Percentiles rank a stretch among this genome's conserved stretches.
phyloP scores from a whole-genome alignment of 2,113 vertebrate species.

The Anser brachyrhynchus region DNA sequence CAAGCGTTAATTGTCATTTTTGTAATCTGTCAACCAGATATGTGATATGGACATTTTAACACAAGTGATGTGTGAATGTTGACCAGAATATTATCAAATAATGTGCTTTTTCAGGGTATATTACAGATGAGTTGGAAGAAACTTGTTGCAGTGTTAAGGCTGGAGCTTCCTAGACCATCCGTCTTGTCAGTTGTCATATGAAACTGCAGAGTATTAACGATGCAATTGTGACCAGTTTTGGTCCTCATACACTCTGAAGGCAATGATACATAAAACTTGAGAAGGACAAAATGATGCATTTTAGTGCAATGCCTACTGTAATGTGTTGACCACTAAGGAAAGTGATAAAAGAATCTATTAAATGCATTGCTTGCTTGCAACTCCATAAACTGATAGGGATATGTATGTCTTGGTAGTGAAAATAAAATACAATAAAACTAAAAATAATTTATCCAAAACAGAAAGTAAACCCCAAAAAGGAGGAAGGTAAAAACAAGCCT shows the following conservation, averaged over 20 bases:
- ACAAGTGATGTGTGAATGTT: not conserved
- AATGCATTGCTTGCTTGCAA: not conserved
- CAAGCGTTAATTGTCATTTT: not conserved
- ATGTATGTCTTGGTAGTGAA: not conserved
- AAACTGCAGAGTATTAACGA: not conserved
- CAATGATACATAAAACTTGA: not conserved
- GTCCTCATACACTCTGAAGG: not conserved
- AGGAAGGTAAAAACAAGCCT: not conserved
- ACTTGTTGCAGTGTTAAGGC: not conserved
- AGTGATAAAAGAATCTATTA: not conserved
- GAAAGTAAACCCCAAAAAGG: not conserved
- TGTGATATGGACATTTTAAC: not conserved
- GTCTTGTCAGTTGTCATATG: not conserved
- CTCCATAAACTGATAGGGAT: not conserved
- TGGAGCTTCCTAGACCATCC: not conserved
- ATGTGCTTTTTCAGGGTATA: not conserved
- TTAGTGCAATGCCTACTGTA: not conserved
- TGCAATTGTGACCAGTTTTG: not conserved
- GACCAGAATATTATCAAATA: not conserved
- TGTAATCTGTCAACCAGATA: not conserved
- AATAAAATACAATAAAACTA: not conserved
- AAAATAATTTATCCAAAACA: not conserved
- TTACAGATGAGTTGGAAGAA: not conserved
- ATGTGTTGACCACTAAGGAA: not conserved
- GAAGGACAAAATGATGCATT: not conserved